Evolutionary conservation across 64 coral and sea anemone species (phyloP), one percentile per base, ranked within the genome.

Genomic region (Exaiptasia diaphana): DNA sequence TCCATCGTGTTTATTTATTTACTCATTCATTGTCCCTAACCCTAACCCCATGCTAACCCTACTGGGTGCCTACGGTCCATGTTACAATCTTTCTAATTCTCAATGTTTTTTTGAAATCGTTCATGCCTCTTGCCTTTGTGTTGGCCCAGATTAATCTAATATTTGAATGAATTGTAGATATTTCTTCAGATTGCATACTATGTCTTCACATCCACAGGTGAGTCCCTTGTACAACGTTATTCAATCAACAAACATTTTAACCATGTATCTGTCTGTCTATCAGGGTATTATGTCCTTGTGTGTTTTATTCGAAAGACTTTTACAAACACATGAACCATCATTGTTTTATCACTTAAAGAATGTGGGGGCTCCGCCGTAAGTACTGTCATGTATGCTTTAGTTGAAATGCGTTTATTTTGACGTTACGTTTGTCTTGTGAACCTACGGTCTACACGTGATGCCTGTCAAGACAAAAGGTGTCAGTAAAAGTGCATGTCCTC

Each of bases 141-240:
- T n/a, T n/a, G n/a, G 43, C 13, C 14, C 24, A 33, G 8, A 37
- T 8, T 32, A 41, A 38, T 64, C 28, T 21, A 56, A 25, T 75
- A 38, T 77, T 55, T n/a, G n/a, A n/a, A n/a, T n/a, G n/a, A n/a
- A n/a, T n/a, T n/a, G n/a, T 40, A 96, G 93, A 60, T 90, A 96
- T 53, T 90, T 96, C 53, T 96, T 62, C 62, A 80, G 81, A 61
- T 75, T 96, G 46, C 93, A 96, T 32, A 74, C 67, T 14, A 90
- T 96, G 34, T 96, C 93, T 1, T 96, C 87, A 20, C 81, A 96
- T 67, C 93, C 93, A 38, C 80, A 96, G 82, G 93, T 96, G 56
- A 53, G 57, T 67, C 49, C 20, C 4, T 33, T 50, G 10, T 32
- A 34, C 17, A 6, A 69, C 10, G 55, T 20, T 80, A 36, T 50